Evolutionary conservation across 2,113 vertebrate genomes (phyloP), one percentile per base, ranked within the genome.

Genomic region (Pogonocichla stellata): DNA sequence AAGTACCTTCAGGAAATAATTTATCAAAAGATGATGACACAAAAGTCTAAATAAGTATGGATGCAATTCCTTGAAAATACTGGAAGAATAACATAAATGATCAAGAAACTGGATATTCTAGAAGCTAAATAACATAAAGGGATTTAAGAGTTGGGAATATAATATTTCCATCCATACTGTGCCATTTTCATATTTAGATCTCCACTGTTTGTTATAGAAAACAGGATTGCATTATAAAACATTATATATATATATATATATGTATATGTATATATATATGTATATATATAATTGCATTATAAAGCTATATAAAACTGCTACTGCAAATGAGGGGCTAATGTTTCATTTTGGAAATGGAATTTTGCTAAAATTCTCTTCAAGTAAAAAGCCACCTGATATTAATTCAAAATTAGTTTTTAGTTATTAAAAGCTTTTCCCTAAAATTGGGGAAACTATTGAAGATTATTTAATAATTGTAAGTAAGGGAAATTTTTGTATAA

Each of bases 1-100:
- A 99, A 95, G 98, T 97, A 4, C 96, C 98, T 5, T 97, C 98
- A 31, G 98, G 97, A 80, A 99, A 98, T 95, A 98, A 98, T 84
- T 98, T 98, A 58, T 97, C 98, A 82, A 99, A 98, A 97, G 98
- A 99, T 34, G 85, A 94, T 48, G n/a, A 96, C 10, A 19, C 56
- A 33, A 24, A 71, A 93, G 92, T 95, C 88, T 98, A 96, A 97
- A 92, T 88, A 88, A 96, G 38, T 81, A 36, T 56, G 60, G 72
- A 58, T 85, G 20, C 45, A 43, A 53, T 80, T 85, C 75, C 70
- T 58, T 80, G 56, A 53, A 94, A 77, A 33, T 79, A 57, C 50
- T 80, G 77, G 61, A 65, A 74, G 60, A 60, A 58, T 24, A 29
- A 43, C n/a, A 7, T 36, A 65, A 60, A 56, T 83, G 56, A 26